These are phyloP conservation scores for Hoplodrina ambigua DNA, from an alignment of 2,888 invertebrate genomes.

Conservation along the genomic window DNA sequence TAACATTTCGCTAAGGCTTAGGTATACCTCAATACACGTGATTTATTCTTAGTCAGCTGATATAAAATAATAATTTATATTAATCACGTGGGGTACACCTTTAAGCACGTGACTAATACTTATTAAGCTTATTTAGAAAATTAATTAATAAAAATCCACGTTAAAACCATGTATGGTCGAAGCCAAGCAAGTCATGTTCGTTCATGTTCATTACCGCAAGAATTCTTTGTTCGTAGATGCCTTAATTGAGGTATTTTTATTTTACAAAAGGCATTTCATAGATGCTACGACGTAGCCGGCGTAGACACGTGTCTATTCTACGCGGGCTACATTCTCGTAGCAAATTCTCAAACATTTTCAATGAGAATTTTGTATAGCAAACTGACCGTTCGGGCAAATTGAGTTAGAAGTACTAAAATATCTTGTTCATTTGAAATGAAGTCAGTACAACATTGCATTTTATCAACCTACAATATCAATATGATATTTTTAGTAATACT, in stretches of 20 bases:
- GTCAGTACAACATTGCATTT: not conserved
- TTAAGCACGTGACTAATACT: not conserved
- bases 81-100: not conserved
- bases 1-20: too few species aligned
- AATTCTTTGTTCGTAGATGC: not conserved
- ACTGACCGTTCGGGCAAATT: not conserved
- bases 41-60: too few species aligned
- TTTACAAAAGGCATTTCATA: constrained; percentile 16
- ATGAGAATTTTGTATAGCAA: not conserved
- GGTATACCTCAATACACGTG: too few species aligned
- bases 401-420: not conserved
- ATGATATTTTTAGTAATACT: too few species aligned
- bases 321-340: constrained; percentile 13
- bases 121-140: constrained; percentile 4
- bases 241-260: constrained; percentile 16
- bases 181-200: not conserved
- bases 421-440: not conserved
- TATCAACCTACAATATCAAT: too few species aligned
- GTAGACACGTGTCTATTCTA: constrained; percentile 1
- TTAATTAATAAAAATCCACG: not conserved
- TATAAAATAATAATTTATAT: too few species aligned
- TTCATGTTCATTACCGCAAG: not conserved
- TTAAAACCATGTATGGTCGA: not conserved
- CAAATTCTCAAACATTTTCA: not conserved
- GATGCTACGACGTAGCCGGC: constrained; percentile 14